These are phyloP conservation scores for Euproctis similis DNA, from an alignment of 2,888 invertebrate genomes.

Conservation along the genomic window DNA sequence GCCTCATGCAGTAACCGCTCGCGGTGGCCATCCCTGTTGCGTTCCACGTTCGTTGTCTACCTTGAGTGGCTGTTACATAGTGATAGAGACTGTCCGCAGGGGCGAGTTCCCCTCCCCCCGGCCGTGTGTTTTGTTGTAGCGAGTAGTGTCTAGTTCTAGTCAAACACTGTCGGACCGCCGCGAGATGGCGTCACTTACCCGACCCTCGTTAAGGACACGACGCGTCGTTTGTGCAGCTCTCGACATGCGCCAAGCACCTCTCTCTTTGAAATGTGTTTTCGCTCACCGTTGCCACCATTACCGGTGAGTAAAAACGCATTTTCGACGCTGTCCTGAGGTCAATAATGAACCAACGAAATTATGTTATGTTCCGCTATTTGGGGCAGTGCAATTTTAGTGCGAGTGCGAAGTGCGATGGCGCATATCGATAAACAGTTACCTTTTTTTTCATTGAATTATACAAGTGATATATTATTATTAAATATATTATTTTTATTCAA, in stretches of 20 bases:
- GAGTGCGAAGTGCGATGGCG: conserved; percentile 20
- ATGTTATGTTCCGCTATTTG: conserved; percentile 4
- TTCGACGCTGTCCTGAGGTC: too few species aligned
- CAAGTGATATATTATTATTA: too few species aligned
- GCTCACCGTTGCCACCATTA: too few species aligned
- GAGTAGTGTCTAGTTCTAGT: conserved; percentile 34
- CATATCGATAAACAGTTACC: conserved; percentile 49
- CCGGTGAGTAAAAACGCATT: too few species aligned
- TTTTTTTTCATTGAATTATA: conserved; percentile 52
- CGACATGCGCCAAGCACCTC: conserved; percentile 33
- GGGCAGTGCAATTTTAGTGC: conserved; percentile 28
- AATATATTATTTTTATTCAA: conserved; percentile 53
- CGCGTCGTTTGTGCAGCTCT: conserved; percentile 49
- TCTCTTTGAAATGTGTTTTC: too few species aligned
- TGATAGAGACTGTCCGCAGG: too few species aligned
- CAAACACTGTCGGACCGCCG: conserved; percentile 30
- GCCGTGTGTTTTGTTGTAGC: conserved; percentile 22
- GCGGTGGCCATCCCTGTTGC: neutral
- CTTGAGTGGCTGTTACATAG: too few species aligned
- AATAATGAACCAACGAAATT: too few species aligned
- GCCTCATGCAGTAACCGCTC: conserved; percentile 80
- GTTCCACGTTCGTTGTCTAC: neutral
- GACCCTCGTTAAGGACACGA: conserved; percentile 41
- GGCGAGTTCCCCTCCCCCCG: too few species aligned
- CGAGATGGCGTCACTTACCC: conserved; percentile 49